Evolutionary conservation across 2,113 vertebrate genomes (phyloP).

Genomic region (Parus major): DNA sequence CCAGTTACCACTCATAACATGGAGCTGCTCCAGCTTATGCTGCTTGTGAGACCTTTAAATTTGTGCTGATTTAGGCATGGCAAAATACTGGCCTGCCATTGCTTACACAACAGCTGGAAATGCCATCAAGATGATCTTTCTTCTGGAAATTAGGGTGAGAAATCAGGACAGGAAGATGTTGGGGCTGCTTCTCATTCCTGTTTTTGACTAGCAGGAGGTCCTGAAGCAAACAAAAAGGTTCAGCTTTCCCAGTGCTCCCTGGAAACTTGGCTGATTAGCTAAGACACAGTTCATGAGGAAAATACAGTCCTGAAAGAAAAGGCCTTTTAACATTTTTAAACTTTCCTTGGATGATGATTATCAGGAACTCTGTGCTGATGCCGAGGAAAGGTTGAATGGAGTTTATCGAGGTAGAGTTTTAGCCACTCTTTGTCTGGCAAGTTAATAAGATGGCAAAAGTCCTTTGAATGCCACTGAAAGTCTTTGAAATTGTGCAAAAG

Average conservation of each 20-base stretch:
- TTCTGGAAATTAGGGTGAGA: neutral
- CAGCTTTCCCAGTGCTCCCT: neutral
- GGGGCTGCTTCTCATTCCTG: neutral
- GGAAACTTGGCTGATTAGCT: neutral
- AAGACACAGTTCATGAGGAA: neutral
- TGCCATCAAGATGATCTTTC: neutral
- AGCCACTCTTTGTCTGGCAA: neutral
- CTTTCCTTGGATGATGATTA: neutral
- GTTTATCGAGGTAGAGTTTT: neutral
- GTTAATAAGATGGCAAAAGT: neutral
- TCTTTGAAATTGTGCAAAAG: slow-evolving; percentile 42
- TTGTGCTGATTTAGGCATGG: neutral
- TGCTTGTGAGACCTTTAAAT: neutral
- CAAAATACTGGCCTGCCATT: neutral
- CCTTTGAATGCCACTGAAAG: neutral
- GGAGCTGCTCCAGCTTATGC: neutral
- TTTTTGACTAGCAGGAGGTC: neutral
- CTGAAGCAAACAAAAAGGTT: neutral
- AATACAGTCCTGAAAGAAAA: neutral
- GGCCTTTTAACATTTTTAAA: neutral
- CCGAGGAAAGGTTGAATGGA: neutral
- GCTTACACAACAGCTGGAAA: neutral
- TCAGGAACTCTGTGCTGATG: neutral
- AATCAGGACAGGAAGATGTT: neutral
- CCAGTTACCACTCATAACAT: neutral